Evolutionary conservation across 1,140 invertebrate species (phyloP).

Genomic region (Ceratina calcarata): DNA sequence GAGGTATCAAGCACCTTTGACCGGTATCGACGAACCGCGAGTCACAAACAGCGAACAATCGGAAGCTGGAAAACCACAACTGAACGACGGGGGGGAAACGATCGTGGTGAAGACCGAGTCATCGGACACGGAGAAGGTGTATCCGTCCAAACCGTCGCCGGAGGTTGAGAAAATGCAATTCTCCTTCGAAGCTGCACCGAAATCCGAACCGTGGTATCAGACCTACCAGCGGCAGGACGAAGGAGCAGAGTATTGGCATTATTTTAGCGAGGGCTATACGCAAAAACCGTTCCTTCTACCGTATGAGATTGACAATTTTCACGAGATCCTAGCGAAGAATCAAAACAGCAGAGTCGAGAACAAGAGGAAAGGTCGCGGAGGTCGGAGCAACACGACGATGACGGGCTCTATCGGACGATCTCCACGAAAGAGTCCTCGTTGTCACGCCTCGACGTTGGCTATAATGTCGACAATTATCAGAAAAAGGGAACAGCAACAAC

Average conservation of each 20-base stretch:
- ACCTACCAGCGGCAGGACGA: conserved; percentile 88
- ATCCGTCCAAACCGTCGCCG: conserved; percentile 81
- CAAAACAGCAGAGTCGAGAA: conserved; percentile 62
- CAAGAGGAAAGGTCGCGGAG: conserved; percentile 66
- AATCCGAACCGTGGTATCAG: conserved; percentile 88
- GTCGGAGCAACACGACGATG: conserved; percentile 49
- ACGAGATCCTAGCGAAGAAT: conserved; percentile 66
- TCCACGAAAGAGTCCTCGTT: conserved; percentile 90
- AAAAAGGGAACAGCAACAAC: conserved; percentile 72
- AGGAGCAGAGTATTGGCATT: conserved; percentile 82
- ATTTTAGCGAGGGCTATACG: conserved; percentile 77
- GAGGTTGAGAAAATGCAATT: conserved; percentile 85
- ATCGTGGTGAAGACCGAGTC: conserved; percentile 45
- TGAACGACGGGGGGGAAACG: background rate
- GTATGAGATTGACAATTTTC: conserved; percentile 85
- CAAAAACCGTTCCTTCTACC: conserved; percentile 86
- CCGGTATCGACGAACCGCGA: conserved; percentile 64
- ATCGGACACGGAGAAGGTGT: conserved; percentile 61
- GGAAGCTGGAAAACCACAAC: conserved; percentile 9
- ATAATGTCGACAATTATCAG: conserved; percentile 83
- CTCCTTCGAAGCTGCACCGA: conserved; percentile 87
- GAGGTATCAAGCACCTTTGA: conserved; percentile 76
- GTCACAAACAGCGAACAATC: conserved; percentile 31
- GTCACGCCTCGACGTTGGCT: conserved; percentile 91
- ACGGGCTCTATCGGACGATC: conserved; percentile 79